phyloP scores from a whole-genome alignment of 2,797 vertebrate species.

The Alcedo quadribrachys region DNA sequence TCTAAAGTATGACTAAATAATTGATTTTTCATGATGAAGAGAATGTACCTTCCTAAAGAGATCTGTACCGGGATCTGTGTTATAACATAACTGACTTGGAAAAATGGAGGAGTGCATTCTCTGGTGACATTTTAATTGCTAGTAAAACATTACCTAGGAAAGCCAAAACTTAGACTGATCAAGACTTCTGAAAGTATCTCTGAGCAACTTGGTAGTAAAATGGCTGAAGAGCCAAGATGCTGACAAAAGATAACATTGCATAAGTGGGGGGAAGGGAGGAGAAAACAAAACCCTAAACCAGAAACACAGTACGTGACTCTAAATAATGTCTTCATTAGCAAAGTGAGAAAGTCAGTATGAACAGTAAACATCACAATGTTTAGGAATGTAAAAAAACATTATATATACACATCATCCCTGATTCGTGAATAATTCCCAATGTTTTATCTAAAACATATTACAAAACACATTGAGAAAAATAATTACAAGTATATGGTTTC shows the following conservation, averaged over 20 bases:
- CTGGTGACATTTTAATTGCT: background rate
- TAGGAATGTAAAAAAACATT: background rate
- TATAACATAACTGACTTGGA: background rate
- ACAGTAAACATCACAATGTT: background rate
- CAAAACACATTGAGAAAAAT: background rate
- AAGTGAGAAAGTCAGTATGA: background rate
- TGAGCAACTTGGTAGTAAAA: background rate
- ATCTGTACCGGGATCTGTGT: background rate
- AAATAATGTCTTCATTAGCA: slow-evolving; percentile 16
- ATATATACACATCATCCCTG: background rate
- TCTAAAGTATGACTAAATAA: background rate
- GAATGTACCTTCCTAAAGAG: background rate
- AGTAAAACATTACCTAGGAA: background rate
- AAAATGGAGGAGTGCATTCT: background rate
- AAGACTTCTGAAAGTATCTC: background rate
- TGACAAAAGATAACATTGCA: background rate
- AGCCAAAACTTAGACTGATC: background rate
- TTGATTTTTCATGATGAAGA: background rate
- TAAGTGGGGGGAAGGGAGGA: background rate
- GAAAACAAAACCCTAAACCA: background rate
- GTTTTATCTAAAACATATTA: background rate
- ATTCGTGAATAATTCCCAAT: background rate
- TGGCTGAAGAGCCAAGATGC: background rate
- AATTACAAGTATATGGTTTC: background rate
- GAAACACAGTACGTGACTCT: background rate